phyloP scores from a whole-genome alignment of 2,888 invertebrate genomes.

The Amphipyra berbera region DNA sequence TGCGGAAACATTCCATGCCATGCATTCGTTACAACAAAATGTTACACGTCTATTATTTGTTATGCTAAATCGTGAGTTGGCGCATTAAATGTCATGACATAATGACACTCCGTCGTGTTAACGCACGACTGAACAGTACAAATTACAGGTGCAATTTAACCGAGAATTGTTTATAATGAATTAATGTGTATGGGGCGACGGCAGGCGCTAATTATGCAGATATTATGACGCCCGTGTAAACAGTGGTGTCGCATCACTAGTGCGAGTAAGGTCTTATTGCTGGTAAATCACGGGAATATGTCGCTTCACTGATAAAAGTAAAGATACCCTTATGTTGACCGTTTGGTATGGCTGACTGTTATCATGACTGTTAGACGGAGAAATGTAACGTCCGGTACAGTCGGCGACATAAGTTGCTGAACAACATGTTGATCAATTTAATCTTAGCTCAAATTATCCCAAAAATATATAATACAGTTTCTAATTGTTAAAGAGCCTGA shows the following conservation, averaged over 20 bases:
- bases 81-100: conserved; percentile 75
- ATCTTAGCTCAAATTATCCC: no score
- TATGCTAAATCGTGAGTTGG: conserved; percentile 80
- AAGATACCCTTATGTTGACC: no score
- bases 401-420: no score
- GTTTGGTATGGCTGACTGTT: background rate
- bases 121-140: conserved; percentile 70
- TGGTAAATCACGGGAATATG: conserved; percentile 18
- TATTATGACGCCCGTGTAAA: conserved; percentile 65
- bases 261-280: conserved; percentile 23
- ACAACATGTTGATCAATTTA: no score
- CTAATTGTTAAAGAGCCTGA: no score
- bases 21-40: conserved; percentile 70
- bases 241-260: conserved; percentile 48
- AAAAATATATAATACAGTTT: no score
- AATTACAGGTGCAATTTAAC: conserved; percentile 79
- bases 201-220: conserved; percentile 75
- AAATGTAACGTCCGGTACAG: no score
- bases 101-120: conserved; percentile 72
- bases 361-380: background rate
- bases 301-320: conserved; percentile 25
- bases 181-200: conserved; percentile 71
- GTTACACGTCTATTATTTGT: conserved; percentile 82
- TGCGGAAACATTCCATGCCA: conserved; percentile 60
- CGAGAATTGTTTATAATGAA: conserved; percentile 79